phyloP scores from a whole-genome alignment of 2,888 invertebrate genomes.

The Cheiracanthium punctorium region DNA sequence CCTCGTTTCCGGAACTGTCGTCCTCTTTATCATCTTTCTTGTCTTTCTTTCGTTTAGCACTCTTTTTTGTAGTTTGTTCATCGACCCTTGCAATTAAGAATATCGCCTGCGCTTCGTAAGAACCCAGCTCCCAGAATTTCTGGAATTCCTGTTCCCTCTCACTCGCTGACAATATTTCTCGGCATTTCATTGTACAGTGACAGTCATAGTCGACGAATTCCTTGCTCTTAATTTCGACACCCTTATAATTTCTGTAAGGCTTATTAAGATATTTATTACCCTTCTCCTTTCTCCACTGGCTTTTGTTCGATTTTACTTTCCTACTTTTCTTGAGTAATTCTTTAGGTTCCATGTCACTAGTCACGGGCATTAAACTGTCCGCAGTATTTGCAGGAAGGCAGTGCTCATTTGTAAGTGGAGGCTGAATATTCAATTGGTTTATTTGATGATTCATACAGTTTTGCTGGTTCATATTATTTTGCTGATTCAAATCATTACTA shows the following conservation, averaged over 20 bases:
- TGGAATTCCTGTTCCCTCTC: constrained; percentile 55
- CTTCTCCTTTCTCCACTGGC: constrained; percentile 60
- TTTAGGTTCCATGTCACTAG: constrained; percentile 20
- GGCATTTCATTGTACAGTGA: constrained; percentile 54
- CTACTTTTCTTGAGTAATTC: constrained; percentile 31
- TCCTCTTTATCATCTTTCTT: constrained; percentile 44
- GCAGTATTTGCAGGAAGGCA: background rate
- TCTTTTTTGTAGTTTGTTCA: constrained; percentile 59
- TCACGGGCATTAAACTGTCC: background rate
- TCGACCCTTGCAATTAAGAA: constrained; percentile 58
- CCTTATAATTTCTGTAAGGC: constrained; percentile 62
- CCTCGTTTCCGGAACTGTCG: background rate
- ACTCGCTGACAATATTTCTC: constrained; percentile 38
- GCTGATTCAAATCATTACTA: constrained; percentile 14
- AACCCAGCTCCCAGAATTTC: constrained; percentile 65
- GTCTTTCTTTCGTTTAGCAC: constrained; percentile 47
- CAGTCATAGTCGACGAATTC: constrained; percentile 61
- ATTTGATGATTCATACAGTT: constrained; percentile 12
- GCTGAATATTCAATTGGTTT: background rate
- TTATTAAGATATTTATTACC: constrained; percentile 60
- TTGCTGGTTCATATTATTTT: background rate
- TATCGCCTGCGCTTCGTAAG: constrained; percentile 62
- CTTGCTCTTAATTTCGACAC: constrained; percentile 58
- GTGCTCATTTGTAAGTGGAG: constrained; percentile 6
- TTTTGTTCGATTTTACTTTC: constrained; percentile 53